These are phyloP conservation scores for Adineta ricciae DNA, from an alignment of 2,888 invertebrate species.

Conservation along the genomic window DNA sequence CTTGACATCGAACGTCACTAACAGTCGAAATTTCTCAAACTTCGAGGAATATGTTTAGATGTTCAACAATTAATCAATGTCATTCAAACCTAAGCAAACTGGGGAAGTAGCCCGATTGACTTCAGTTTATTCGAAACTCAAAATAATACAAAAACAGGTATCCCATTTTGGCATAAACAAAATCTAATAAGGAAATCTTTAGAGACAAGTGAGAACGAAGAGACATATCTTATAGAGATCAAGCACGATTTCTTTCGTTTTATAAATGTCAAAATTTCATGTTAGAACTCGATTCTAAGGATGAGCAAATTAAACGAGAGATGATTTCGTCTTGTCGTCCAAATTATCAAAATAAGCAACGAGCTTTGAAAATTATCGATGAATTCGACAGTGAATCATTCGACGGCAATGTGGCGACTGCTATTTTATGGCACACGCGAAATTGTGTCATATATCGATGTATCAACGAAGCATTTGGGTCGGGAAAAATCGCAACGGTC, in stretches of 20 bases:
- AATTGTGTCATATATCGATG: background rate
- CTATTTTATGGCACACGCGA: background rate
- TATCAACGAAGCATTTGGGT: background rate
- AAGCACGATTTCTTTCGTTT: background rate
- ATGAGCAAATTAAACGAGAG: background rate
- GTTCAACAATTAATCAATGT: background rate
- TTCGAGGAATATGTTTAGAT: background rate
- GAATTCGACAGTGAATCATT: background rate
- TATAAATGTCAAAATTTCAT: background rate
- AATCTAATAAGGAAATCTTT: too few species aligned
- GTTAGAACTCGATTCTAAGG: background rate
- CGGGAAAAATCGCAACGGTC: background rate
- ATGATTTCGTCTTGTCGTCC: background rate
- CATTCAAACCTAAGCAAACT: background rate
- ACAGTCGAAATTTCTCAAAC: background rate
- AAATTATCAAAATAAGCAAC: background rate
- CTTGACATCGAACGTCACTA: background rate
- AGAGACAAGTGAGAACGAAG: background rate
- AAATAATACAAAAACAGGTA: background rate
- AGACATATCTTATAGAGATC: background rate
- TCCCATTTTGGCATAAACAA: too few species aligned
- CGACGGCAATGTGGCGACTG: background rate
- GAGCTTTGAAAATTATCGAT: background rate
- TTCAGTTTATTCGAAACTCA: background rate
- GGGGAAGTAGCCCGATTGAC: background rate